Conservation (phyloP, 2,797 vertebrate species). For the Onychomys arenicola region DNA sequence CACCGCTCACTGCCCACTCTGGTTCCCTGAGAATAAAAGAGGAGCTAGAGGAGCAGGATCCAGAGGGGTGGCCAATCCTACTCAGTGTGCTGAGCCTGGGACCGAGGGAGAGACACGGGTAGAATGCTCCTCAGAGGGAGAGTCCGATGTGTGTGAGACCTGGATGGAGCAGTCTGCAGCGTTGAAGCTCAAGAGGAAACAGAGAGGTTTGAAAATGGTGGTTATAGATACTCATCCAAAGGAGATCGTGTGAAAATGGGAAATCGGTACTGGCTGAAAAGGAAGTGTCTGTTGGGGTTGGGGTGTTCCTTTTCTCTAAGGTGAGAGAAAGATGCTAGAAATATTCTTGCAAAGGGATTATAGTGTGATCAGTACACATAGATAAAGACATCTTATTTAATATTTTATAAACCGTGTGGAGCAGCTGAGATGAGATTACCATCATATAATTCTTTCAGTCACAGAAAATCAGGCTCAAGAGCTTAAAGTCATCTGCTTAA, state of each 20-base stretch:
- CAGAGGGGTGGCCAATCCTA: too few species aligned
- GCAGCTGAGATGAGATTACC: slow-evolving; percentile 7
- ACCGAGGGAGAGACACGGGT: neutral
- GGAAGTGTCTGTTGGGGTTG: neutral
- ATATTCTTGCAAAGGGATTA: neutral
- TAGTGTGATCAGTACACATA: neutral
- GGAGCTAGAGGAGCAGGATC: neutral
- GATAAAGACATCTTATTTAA: slow-evolving; percentile 5
- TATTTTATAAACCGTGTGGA: neutral
- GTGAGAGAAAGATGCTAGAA: slow-evolving; percentile 33
- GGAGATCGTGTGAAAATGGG: neutral
- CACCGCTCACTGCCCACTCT: neutral
- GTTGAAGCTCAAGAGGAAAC: neutral
- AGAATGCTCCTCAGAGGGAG: neutral
- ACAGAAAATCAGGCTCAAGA: neutral
- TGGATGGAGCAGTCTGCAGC: neutral
- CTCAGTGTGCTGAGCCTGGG: fast-evolving
- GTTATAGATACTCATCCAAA: neutral
- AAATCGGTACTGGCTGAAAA: neutral
- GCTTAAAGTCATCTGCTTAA: neutral
- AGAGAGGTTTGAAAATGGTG: neutral
- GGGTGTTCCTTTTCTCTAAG: neutral
- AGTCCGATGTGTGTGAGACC: neutral
- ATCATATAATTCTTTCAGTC: neutral
- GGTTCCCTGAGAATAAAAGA: neutral